Evolutionary conservation across 2,113 vertebrate species (phyloP).

Genomic region (Phoenicopterus ruber): DNA sequence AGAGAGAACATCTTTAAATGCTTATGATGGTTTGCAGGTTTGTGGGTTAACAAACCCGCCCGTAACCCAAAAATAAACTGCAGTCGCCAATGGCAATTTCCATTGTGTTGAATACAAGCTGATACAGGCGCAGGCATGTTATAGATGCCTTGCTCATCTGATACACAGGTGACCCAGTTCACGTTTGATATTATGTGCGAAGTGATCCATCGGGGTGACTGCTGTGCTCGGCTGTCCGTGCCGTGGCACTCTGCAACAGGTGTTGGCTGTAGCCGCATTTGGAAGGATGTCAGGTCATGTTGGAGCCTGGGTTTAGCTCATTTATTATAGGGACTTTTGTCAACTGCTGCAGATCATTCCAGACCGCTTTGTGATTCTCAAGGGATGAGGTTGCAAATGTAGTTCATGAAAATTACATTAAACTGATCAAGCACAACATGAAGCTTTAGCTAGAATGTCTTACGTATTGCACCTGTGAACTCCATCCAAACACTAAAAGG

Average conservation of each 20-base stretch:
- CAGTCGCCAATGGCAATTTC: background rate
- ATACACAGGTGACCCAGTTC: background rate
- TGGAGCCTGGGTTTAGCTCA: background rate
- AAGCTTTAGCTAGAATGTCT: background rate
- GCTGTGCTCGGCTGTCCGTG: rapidly evolving
- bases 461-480: background rate
- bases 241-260: background rate
- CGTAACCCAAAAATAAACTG: background rate
- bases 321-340: background rate
- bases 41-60: background rate
- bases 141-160: background rate
- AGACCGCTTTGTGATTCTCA: background rate
- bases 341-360: background rate
- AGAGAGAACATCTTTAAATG: background rate
- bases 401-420: conserved; percentile 25
- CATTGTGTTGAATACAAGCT: background rate
- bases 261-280: background rate
- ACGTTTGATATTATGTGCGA: background rate
- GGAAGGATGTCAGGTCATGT: background rate
- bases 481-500: background rate
- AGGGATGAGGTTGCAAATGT: background rate
- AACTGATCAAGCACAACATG: background rate
- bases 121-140: background rate
- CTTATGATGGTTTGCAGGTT: background rate
- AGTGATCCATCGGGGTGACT: background rate